Evolutionary conservation across 2,797 vertebrate genomes (phyloP).

Genomic region (Takifugu ocellatus): DNA sequence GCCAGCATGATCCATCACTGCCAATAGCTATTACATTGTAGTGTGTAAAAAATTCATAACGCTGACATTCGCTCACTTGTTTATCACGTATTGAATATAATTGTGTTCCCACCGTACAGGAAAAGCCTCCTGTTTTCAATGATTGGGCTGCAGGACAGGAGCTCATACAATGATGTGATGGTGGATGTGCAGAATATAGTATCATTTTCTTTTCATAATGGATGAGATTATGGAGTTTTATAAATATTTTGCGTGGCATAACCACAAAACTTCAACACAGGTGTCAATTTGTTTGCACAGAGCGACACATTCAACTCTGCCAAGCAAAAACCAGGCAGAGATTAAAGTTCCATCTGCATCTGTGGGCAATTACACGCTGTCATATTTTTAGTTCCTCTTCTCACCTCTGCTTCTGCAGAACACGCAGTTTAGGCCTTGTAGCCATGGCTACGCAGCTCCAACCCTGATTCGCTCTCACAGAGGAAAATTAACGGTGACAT

Average conservation of each 20-base stretch:
- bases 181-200: not conserved
- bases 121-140: constrained; percentile 14
- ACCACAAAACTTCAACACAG: no score
- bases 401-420: constrained; percentile 43
- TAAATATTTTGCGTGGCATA: no score
- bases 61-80: constrained; percentile 38
- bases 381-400: constrained; percentile 41
- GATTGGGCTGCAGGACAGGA: no score
- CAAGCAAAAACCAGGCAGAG: constrained; percentile 45
- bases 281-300: constrained; percentile 28
- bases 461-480: constrained; percentile 26
- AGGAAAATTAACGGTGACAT: constrained; percentile 63
- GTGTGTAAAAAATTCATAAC: constrained; percentile 50
- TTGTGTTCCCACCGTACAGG: constrained; percentile 11
- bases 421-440: constrained; percentile 43
- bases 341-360: constrained; percentile 53
- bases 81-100: constrained; percentile 37
- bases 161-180: not conserved
- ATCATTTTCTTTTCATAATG: constrained; percentile 2
- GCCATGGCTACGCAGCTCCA: constrained; percentile 56
- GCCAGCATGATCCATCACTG: constrained; percentile 55
- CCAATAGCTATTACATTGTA: constrained; percentile 45
- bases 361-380: constrained; percentile 44
- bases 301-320: constrained; percentile 29
- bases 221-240: no score